These are phyloP conservation scores for Serripes groenlandicus DNA, from an alignment of 2,888 invertebrate genomes.

Conservation along the genomic window DNA sequence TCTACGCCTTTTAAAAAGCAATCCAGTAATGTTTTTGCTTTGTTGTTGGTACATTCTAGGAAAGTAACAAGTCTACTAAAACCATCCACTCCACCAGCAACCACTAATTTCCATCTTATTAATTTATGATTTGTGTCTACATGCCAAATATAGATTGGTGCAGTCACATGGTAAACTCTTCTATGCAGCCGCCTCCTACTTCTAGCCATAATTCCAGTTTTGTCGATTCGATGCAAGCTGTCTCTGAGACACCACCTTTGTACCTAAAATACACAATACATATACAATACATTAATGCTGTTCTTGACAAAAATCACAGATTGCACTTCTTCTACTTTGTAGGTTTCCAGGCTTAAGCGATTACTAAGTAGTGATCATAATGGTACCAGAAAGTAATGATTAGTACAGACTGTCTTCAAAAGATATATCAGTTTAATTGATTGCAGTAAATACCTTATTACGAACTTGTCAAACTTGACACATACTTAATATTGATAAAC, in stretches of 20 bases:
- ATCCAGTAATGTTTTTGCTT: conserved; percentile 38
- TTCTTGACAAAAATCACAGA: no score
- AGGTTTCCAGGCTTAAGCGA: no score
- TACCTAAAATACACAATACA: no score
- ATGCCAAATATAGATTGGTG: conserved; percentile 57
- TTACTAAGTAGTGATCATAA: no score
- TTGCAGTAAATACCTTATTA: no score
- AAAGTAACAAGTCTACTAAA: conserved; percentile 45
- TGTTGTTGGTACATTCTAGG: conserved; percentile 48
- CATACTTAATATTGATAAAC: no score
- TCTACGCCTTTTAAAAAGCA: conserved; percentile 31
- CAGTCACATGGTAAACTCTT: conserved; percentile 32
- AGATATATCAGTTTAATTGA: no score
- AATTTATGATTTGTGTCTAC: conserved; percentile 58
- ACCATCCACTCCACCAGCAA: conserved; percentile 53
- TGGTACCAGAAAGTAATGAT: no score
- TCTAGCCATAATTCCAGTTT: conserved; percentile 30
- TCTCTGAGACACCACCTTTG: conserved; percentile 5
- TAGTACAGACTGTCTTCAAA: no score
- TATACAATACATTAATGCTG: no score
- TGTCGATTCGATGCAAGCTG: conserved; percentile 23
- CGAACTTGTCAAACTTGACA: no score
- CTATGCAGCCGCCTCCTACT: conserved; percentile 29
- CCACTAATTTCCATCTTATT: conserved; percentile 60
- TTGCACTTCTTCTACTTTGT: no score